Evolutionary conservation across 2,113 vertebrate genomes (phyloP).

Genomic region (Sapajus apella): DNA sequence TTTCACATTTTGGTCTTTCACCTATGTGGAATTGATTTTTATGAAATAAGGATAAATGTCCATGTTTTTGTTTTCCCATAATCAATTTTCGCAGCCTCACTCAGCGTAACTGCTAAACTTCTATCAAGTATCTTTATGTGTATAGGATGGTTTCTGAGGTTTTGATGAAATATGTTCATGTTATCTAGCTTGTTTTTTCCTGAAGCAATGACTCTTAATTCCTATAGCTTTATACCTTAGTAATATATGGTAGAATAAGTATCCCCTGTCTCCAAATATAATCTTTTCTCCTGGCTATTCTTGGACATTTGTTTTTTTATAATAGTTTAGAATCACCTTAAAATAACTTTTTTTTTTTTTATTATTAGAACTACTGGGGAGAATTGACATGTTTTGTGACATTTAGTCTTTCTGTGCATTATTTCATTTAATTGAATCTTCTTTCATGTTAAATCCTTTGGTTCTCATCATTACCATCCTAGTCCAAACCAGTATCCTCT

Average conservation of each 20-base stretch:
- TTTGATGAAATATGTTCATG: neutral
- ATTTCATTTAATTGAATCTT: neutral
- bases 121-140: neutral
- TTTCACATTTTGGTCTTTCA: neutral
- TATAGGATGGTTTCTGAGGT: neutral
- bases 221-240: neutral
- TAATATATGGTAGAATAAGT: neutral
- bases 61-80: neutral
- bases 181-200: neutral
- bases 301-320: neutral
- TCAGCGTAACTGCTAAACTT: neutral
- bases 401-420: neutral
- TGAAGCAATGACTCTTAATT: neutral
- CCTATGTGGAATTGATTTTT: neutral
- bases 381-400: conserved; percentile 25
- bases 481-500: neutral
- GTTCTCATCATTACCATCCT: neutral
- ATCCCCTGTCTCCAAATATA: neutral
- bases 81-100: neutral
- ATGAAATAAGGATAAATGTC: neutral
- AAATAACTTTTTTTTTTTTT: too few species aligned
- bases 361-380: neutral
- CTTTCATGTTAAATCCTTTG: neutral
- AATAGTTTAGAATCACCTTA: neutral
- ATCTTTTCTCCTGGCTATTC: neutral